Evolutionary conservation across 2,888 invertebrate species (phyloP), one percentile per base, ranked within the genome.

Genomic region (Psylliodes chrysocephalus): DNA sequence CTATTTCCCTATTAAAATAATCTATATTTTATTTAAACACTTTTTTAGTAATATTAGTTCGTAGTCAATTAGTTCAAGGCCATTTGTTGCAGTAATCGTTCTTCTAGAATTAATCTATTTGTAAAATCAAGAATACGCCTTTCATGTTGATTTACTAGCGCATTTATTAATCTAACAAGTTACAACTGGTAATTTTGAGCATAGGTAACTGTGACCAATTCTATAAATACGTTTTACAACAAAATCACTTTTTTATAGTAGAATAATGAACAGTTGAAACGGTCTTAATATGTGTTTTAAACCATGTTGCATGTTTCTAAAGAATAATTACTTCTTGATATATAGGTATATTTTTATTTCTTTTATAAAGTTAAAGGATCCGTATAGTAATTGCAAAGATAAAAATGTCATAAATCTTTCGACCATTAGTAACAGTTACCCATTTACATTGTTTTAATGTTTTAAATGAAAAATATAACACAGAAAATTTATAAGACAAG

Each of bases 281-380:
- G 6, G 5, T 17, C 10, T 1, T 42, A 42, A 42, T 42, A 42
- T 18, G 42, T 42, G 38, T 38, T 38, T 38, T 14, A 38, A 38
- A 38, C 15, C 2, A 14, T 38, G 38, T 40, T 40, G 42, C 42
- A 42, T 42, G 42, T 42, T 42, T 42, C 17, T 42, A 10, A 10
- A 42, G 42, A 42, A 18, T 42, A 42, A 42, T 42, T 42, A 42
- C 42, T 42, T 8, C 42, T 17, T n/a, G n/a, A n/a, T n/a, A n/a
- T n/a, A n/a, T n/a, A n/a, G 10, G 4, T 17, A 7, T 42, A 42
- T 42, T 14, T 38, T 38, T 38, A 38, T 17, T 42, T 18, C 7
- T 42, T 42, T 18, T 17, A 42, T 42, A 42, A 42, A 17, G 42
- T 10, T 12, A n/a, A 17, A 6, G 12, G 7, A 42, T 18, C 42